Evolutionary conservation across 92 coral and sea anemone species (phyloP), one percentile per base, ranked within the genome.

Genomic region (Palythoa grandiflora): DNA sequence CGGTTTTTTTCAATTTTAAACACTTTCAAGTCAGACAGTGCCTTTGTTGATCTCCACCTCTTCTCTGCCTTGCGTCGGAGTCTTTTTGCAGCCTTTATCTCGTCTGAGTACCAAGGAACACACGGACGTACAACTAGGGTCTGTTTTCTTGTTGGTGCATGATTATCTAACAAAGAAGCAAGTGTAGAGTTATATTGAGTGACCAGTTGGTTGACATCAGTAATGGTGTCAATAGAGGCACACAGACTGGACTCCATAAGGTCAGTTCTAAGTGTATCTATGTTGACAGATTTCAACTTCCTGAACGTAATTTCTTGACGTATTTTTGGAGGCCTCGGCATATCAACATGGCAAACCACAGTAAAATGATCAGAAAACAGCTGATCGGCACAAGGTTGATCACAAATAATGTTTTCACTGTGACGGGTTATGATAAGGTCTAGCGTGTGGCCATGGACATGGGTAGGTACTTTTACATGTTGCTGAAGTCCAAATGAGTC

Each of bases 271-370:
- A 84, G 63, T n/a, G 68, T 48, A 37, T 71, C 80, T 35, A 20
- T 47, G 75, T 84, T 53, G 47, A 84, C 80, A 48, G 88, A 84
- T 72, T 84, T 84, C 35, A 84, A 48, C 61, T 84, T 84, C 36
- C 88, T 38, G 47, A 71, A 44, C 48, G 48, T 44, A 44, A 44
- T 44, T 44, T 44, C 48, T 44, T 44, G 48, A 44, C 48, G 48
- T 44, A 44, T 1, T 1, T 44, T 44, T 44, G 48, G 48, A 44
- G 48, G 48, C 48, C 48, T 44, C 3, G 48, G 48, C 48, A 44
- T 44, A 44, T 44, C 48, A 44, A 44, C 48, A 44, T 44, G 48
- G 48, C 48, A 44, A 44, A 44, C 48, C 50, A 44, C 50, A 44
- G 50, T 44, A 44, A 44, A 44, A 44, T 44, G 50, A 84, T 59